phyloP scores from a whole-genome alignment of 2,797 vertebrate species.

The Manis crassicaudata region DNA sequence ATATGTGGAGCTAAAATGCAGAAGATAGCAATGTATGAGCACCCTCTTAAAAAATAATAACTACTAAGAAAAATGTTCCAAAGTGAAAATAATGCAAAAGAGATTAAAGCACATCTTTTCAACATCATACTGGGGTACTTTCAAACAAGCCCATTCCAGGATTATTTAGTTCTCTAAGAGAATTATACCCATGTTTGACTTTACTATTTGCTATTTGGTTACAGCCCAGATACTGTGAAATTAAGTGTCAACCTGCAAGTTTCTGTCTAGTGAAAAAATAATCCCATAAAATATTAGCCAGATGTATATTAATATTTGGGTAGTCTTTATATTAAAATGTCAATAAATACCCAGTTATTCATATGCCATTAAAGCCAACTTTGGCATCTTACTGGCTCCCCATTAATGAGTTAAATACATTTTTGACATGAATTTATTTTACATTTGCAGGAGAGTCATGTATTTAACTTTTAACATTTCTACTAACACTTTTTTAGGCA shows the following conservation, averaged over 20 bases:
- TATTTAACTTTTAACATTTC: background rate
- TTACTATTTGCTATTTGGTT: background rate
- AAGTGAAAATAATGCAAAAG: background rate
- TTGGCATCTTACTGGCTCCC: background rate
- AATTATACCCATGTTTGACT: background rate
- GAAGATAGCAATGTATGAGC: accelerated
- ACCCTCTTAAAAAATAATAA: background rate
- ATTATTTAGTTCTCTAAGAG: background rate
- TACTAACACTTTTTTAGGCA: background rate
- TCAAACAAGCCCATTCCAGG: background rate
- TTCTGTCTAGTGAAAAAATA: background rate
- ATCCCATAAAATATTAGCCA: background rate
- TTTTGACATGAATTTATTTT: background rate
- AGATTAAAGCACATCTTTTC: background rate
- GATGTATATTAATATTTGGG: background rate
- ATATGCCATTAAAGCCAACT: background rate
- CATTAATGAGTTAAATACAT: background rate
- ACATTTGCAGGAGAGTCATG: background rate
- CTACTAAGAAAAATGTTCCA: background rate
- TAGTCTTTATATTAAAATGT: background rate
- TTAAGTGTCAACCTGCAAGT: background rate
- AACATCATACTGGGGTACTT: background rate
- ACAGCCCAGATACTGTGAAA: background rate
- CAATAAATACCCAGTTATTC: background rate
- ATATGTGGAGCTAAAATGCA: background rate